Conservation (phyloP, 2,797 vertebrate genomes). For the Kryptopterus vitreolus region DNA sequence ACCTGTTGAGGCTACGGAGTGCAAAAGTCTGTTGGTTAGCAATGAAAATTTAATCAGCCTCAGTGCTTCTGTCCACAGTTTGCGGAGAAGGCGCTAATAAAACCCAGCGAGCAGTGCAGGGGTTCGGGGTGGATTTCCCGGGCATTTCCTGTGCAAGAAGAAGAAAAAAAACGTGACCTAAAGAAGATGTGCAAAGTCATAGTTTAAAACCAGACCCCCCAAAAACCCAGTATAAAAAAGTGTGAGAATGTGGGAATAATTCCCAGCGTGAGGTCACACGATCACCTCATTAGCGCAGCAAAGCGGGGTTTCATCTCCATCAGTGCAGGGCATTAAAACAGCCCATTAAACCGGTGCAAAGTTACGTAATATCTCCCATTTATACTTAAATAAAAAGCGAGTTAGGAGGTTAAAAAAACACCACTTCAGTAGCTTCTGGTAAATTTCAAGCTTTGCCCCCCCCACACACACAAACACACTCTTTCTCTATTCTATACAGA, state of each 20-base stretch:
- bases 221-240: not conserved
- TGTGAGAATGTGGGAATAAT: conserved; percentile 27
- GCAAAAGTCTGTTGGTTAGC: conserved; percentile 56
- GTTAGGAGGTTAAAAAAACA: conserved; percentile 33
- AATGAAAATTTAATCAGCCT: conserved; percentile 63
- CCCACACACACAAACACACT: too few relatives aligned
- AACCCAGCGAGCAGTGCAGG: conserved; percentile 28
- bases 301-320: conserved; percentile 39
- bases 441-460: not conserved
- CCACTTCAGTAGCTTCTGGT: conserved; percentile 15
- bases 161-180: not conserved
- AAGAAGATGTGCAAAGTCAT: not conserved
- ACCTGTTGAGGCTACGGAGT: conserved; percentile 61
- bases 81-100: conserved; percentile 51
- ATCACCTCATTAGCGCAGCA: conserved; percentile 50
- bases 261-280: conserved; percentile 31
- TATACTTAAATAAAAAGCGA: conserved; percentile 32
- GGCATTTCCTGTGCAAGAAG: not conserved
- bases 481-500: conserved; percentile 1
- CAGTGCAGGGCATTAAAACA: conserved; percentile 43
- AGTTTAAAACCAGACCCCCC: not conserved
- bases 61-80: conserved; percentile 45
- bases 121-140: not conserved
- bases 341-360: conserved; percentile 49
- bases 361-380: conserved; percentile 36